Evolutionary conservation across 2,113 vertebrate species (phyloP).

Genomic region (Anthoscopus minutus): DNA sequence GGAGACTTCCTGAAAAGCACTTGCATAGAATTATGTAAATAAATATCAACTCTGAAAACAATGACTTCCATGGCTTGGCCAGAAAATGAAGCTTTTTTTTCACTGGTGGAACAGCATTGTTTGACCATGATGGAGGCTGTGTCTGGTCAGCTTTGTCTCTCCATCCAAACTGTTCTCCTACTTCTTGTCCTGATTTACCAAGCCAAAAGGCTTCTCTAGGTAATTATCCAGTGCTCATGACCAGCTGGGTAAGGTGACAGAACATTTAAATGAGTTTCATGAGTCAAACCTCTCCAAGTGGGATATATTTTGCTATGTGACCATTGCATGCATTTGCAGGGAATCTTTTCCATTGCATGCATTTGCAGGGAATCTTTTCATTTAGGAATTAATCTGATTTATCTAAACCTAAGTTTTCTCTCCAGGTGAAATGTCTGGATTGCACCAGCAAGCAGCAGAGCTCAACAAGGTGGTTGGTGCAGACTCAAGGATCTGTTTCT

Average conservation of each 20-base stretch:
- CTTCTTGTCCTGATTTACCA: neutral
- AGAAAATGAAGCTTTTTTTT: neutral
- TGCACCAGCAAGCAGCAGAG: neutral
- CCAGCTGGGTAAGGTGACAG: neutral
- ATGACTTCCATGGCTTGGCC: neutral
- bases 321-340: neutral
- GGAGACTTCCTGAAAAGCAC: neutral
- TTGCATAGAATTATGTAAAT: neutral
- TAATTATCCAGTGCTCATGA: neutral
- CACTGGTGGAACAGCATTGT: neutral
- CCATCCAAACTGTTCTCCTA: neutral
- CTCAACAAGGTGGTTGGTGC: accelerated
- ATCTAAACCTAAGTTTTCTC: neutral
- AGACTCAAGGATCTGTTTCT: neutral
- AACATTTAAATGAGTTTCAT: neutral
- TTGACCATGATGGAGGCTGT: neutral
- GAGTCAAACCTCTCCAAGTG: neutral
- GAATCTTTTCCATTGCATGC: no score
- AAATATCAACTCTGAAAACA: neutral
- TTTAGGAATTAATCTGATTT: neutral
- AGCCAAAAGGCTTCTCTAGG: neutral
- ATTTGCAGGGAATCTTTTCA: neutral
- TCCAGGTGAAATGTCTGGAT: neutral
- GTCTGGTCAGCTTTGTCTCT: neutral
- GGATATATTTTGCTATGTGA: neutral